These are phyloP conservation scores for Oreohelix idahoensis DNA, from an alignment of 1,140 invertebrate species.

Conservation along the genomic window DNA sequence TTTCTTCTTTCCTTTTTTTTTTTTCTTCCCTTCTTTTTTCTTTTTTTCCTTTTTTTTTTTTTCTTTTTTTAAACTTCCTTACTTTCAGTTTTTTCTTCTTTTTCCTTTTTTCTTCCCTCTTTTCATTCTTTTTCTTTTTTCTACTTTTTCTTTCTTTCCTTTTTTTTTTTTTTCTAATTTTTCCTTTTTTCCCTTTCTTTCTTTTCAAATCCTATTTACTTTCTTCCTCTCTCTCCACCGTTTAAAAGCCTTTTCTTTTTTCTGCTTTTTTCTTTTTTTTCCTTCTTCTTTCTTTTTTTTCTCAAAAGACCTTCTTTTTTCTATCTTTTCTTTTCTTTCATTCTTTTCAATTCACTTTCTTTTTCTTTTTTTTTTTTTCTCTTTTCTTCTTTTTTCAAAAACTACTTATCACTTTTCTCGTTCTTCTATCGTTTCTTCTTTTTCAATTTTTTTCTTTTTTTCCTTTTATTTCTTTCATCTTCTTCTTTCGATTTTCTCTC, in stretches of 20 bases:
- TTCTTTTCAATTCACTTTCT: background rate
- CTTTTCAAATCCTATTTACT: too few species aligned
- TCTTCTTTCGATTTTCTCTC: slow-evolving; percentile 17
- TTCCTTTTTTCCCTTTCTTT: too few species aligned
- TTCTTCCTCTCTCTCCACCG: too few species aligned
- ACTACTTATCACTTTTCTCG: background rate
- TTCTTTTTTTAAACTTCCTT: background rate
- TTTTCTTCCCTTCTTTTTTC: background rate
- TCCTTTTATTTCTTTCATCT: background rate
- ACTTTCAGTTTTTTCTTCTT: background rate
- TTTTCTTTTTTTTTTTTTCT: background rate
- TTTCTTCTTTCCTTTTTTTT: background rate
- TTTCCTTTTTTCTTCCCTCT: background rate
- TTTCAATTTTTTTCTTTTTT: background rate
- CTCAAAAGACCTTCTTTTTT: too few species aligned
- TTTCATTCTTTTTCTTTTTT: background rate
- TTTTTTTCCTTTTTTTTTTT: background rate
- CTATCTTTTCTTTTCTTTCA: too few species aligned
- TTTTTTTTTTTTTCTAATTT: background rate
- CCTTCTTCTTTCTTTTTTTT: too few species aligned
- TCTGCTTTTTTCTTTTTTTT: too few species aligned
- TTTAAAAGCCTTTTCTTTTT: too few species aligned
- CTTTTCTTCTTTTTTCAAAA: too few species aligned
- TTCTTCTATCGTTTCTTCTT: background rate
- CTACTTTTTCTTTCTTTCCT: background rate